Percentiles rank a stretch among this genome's conserved stretches.
phyloP scores from a whole-genome alignment of 1,140 invertebrate genomes.

The Batillaria attramentaria region DNA sequence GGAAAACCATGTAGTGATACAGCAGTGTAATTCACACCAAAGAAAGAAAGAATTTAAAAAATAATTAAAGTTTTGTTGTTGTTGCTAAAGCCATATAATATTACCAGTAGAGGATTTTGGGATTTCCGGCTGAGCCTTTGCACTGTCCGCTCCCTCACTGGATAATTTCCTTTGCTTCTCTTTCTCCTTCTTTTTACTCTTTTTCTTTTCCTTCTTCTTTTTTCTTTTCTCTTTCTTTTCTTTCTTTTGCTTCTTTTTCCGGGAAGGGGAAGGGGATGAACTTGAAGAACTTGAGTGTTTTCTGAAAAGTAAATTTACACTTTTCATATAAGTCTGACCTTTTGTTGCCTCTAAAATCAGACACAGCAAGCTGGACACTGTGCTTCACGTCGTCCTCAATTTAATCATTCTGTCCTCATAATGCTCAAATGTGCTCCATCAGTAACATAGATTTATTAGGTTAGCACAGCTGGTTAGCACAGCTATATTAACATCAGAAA shows the following conservation, averaged over 20 bases:
- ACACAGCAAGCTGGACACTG: neutral
- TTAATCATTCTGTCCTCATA: neutral
- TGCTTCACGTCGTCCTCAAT: neutral
- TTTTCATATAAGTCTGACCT: neutral
- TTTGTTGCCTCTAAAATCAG: neutral
- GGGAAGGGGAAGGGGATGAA: neutral
- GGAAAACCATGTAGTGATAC: neutral
- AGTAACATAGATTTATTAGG: neutral
- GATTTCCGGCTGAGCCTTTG: neutral
- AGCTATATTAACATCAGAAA: no score
- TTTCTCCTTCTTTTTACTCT: neutral
- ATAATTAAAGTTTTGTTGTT: neutral
- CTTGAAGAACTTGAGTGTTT: neutral
- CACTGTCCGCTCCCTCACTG: neutral
- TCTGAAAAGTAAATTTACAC: neutral
- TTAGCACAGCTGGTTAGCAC: neutral
- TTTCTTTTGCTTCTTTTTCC: constrained; percentile 8
- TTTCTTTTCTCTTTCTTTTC: neutral
- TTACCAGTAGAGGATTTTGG: neutral
- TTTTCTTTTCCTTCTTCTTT: constrained; percentile 2
- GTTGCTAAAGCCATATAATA: neutral
- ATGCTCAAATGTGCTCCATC: neutral
- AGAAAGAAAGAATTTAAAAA: neutral
- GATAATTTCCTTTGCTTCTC: neutral
- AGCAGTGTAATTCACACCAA: neutral